A percentile compares a stretch with the other conserved stretches of the same genome.
These are phyloP conservation scores for Dendrocopos noguchii DNA, from an alignment of 2,113 vertebrate genomes.

Conservation along the genomic window DNA sequence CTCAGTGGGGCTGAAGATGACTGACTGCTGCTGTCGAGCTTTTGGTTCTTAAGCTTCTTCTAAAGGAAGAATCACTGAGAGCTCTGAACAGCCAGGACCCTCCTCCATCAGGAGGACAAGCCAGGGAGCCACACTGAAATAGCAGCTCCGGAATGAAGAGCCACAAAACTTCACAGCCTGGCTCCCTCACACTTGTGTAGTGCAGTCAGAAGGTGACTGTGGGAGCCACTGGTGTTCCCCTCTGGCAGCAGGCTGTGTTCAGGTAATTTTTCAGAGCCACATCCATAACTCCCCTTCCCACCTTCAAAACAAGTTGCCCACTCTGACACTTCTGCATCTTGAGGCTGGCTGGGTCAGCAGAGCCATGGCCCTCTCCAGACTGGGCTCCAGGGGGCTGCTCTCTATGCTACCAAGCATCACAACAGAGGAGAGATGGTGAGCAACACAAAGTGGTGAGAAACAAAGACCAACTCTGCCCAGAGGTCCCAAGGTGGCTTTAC, in stretches of 20 bases:
- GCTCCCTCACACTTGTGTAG: not conserved
- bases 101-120: not conserved
- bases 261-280: not conserved
- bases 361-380: not conserved
- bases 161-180: not conserved
- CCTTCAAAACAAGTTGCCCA: not conserved
- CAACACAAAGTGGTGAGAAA: not conserved
- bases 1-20: not conserved
- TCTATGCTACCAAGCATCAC: accelerated
- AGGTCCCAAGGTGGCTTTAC: not conserved
- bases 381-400: not conserved
- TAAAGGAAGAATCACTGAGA: not conserved
- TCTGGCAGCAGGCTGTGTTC: not conserved
- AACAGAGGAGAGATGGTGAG: accelerated
- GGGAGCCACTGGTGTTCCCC: not conserved
- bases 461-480: not conserved
- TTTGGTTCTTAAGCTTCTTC: not conserved
- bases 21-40: not conserved
- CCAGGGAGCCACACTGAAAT: not conserved
- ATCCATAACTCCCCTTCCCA: slow-evolving; percentile 2
- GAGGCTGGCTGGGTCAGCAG: not conserved
- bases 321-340: not conserved
- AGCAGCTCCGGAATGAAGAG: not conserved
- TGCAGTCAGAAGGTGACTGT: not conserved
- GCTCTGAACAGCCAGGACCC: not conserved